Evolutionary conservation across 2,797 vertebrate species (phyloP), one percentile per base, ranked within the genome.

Genomic region (Anomalospiza imberbis): DNA sequence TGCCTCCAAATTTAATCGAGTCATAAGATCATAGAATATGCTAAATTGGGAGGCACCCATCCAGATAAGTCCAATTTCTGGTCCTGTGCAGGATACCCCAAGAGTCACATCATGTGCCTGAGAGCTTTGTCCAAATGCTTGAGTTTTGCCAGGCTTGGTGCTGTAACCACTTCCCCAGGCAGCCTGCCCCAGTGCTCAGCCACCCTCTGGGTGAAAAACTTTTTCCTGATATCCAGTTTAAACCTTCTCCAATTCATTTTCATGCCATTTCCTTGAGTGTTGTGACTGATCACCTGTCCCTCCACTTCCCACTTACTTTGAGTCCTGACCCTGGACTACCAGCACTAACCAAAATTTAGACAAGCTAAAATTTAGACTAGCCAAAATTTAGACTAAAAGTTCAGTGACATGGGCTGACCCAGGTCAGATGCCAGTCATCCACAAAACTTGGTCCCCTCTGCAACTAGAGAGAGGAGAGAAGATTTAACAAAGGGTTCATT

Each of bases 201-300:
- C 10, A 14, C 9, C 1, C 8, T 36, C 54, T 53, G 15, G 4
- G 26, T 22, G 12, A 54, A 60, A 60, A 67, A 8, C 5, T 1
- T 79, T 25, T 55, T 32, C 54, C 26, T 75, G 9, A 54, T 48
- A 67, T 12, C 26, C 6, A 53, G 7, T 61, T 28, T 28, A 48
- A 75, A 42, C 4, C 10, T 60, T 28, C 2, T 9, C 9, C 15
- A 54, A 17, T 2, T 54, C 1, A 0, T 21, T 54, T 54, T 54
- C 34, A 32, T 48, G 24, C 8, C 31, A 19, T 54, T 61, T 67
- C 40, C 42, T 47, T 26, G 10, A 42, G 15, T 34, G 6, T 19
- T 61, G 9, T 48, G 31, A 20, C 5, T 9, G 32, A 18, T 24
- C 8, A 60, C 25, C 31, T 25, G 16, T 12, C 9, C 6, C 24